A percentile compares a stretch with the other conserved stretches of the same genome.
Conservation (phyloP, 2,797 vertebrate species). For the Halcyon chelicuti region DNA sequence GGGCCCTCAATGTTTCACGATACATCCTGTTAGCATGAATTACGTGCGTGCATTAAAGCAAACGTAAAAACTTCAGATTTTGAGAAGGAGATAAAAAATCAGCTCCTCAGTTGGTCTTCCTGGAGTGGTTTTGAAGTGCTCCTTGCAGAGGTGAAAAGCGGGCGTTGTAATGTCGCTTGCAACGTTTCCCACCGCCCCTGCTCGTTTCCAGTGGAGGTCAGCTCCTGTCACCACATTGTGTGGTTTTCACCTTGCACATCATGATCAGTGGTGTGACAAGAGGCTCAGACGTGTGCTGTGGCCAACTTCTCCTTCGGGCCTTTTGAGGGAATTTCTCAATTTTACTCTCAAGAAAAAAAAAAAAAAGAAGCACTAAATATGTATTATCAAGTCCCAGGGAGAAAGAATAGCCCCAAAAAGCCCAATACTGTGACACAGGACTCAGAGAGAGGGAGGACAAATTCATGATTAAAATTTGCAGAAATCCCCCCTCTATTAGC, state of each 20-base stretch:
- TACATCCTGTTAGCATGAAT: not conserved
- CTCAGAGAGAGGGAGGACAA: not conserved
- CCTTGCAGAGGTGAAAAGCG: not conserved
- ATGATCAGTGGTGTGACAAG: not conserved
- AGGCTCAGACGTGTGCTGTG: accelerated
- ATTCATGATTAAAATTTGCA: not conserved
- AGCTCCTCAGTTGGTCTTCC: not conserved
- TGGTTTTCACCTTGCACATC: not conserved
- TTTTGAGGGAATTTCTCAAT: not conserved
- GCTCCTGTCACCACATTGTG: accelerated
- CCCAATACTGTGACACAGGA: accelerated
- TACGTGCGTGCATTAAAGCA: accelerated
- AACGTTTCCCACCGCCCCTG: not conserved
- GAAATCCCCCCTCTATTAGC: not conserved
- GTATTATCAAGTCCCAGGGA: not conserved
- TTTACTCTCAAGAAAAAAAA: not conserved
- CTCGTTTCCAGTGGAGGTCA: not conserved
- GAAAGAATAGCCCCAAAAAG: not conserved
- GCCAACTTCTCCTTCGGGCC: not conserved
- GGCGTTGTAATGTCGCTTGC: not conserved
- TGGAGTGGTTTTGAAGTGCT: not conserved
- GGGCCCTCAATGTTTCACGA: accelerated
- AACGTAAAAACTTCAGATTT: not conserved
- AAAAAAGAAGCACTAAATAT: not conserved
- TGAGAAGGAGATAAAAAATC: not conserved